Percentiles rank a stretch among this genome's conserved stretches.
phyloP scores from a whole-genome alignment of 2,797 vertebrate species.

The Petrocephalus sullivani region DNA sequence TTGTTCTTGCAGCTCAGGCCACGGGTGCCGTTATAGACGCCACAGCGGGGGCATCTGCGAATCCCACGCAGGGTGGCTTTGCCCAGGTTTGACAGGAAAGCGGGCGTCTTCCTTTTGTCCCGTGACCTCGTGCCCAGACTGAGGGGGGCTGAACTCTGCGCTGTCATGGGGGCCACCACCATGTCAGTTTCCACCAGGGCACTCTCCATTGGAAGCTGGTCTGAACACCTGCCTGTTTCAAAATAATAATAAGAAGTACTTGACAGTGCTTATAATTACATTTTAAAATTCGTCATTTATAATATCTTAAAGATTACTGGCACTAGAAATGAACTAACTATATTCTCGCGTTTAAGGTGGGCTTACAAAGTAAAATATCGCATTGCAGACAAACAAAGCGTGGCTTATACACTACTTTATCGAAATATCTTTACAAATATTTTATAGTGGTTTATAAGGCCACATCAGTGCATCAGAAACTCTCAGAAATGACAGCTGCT shows the following conservation, averaged over 20 bases:
- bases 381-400: neutral
- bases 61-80: conserved; percentile 84
- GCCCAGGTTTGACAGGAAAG: conserved; percentile 83
- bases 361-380: neutral
- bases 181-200: conserved; percentile 46
- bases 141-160: conserved; percentile 22
- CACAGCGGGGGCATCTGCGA: conserved; percentile 80
- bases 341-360: neutral
- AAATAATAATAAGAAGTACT: neutral
- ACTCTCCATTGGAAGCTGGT: conserved; percentile 16
- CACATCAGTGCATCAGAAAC: neutral
- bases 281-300: neutral
- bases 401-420: neutral
- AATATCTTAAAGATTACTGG: neutral
- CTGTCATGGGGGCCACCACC: conserved; percentile 6
- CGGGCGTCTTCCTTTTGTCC: conserved; percentile 62
- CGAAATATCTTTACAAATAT: neutral
- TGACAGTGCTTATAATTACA: neutral
- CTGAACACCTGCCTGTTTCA: neutral
- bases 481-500: neutral
- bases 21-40: conserved; percentile 85
- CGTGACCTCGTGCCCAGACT: conserved; percentile 41
- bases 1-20: conserved; percentile 95
- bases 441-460: neutral
- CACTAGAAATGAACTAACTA: neutral